Evolutionary conservation across 1,140 invertebrate species (phyloP).

Genomic region (Mamestra configurata): DNA sequence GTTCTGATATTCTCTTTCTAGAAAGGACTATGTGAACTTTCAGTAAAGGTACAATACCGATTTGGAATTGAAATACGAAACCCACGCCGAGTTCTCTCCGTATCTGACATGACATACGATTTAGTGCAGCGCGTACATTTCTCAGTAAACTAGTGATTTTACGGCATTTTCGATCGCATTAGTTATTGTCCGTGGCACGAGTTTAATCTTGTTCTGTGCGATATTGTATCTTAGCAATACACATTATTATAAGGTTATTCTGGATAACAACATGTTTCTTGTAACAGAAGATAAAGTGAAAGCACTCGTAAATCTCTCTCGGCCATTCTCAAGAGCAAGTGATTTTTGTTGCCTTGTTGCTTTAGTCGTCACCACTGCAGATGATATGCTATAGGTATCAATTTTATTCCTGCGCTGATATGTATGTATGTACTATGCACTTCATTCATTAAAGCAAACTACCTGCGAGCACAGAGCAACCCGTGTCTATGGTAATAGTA

Average conservation of each 20-base stretch:
- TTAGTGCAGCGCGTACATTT: neutral
- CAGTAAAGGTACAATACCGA: neutral
- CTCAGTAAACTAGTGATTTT: constrained; percentile 10
- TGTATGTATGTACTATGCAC: no score
- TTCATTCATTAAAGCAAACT: no score
- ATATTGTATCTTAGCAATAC: neutral
- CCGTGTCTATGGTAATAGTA: no score
- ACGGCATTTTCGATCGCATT: neutral
- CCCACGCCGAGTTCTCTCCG: neutral
- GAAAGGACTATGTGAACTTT: neutral
- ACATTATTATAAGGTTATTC: neutral
- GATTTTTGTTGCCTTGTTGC: no score
- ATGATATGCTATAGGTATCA: no score
- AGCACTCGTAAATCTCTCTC: no score
- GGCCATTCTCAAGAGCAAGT: no score
- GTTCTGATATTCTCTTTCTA: no score
- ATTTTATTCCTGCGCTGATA: no score
- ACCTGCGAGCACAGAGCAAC: no score
- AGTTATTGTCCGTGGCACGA: neutral
- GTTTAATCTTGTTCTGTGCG: neutral
- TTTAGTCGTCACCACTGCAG: no score
- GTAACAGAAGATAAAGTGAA: neutral
- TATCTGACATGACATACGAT: neutral
- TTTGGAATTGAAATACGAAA: neutral
- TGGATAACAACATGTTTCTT: neutral